phyloP scores from a whole-genome alignment of 2,797 vertebrate species.

The Catamblyrhynchus diadema region DNA sequence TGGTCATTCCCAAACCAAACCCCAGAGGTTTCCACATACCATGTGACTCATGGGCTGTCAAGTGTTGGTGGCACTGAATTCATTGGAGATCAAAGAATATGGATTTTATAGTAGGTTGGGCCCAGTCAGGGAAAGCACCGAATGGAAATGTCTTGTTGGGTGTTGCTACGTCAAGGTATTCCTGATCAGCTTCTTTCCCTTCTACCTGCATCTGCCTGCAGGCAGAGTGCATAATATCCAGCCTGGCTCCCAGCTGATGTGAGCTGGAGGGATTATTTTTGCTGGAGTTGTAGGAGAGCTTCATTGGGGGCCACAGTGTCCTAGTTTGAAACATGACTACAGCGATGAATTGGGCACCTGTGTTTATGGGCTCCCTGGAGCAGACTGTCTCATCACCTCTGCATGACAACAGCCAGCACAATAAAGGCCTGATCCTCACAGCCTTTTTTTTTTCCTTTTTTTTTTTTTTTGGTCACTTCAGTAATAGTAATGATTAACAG shows the following conservation, averaged over 20 bases:
- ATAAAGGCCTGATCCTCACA: background rate
- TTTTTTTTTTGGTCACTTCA: constrained; percentile 5
- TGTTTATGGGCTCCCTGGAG: constrained; percentile 29
- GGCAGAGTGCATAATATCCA: background rate
- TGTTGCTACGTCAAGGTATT: background rate
- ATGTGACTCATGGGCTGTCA: background rate
- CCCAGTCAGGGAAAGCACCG: background rate
- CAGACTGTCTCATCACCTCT: constrained; percentile 31
- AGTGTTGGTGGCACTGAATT: background rate
- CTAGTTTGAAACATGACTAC: constrained; percentile 5
- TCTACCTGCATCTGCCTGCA: background rate
- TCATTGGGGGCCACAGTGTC: background rate
- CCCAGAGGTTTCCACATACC: background rate
- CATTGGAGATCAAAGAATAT: constrained; percentile 15
- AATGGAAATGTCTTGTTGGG: background rate
- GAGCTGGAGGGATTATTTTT: background rate
- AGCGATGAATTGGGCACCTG: background rate
- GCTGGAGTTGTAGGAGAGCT: background rate
- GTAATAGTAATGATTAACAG: constrained; percentile 51
- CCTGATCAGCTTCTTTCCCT: background rate
- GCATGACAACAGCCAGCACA: background rate
- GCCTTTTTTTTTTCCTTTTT: background rate
- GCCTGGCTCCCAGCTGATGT: background rate
- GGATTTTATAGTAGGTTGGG: background rate
- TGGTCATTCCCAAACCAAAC: constrained; percentile 16